Conservation (phyloP, 2,888 invertebrate genomes). For the Metopia argyrocephala region DNA sequence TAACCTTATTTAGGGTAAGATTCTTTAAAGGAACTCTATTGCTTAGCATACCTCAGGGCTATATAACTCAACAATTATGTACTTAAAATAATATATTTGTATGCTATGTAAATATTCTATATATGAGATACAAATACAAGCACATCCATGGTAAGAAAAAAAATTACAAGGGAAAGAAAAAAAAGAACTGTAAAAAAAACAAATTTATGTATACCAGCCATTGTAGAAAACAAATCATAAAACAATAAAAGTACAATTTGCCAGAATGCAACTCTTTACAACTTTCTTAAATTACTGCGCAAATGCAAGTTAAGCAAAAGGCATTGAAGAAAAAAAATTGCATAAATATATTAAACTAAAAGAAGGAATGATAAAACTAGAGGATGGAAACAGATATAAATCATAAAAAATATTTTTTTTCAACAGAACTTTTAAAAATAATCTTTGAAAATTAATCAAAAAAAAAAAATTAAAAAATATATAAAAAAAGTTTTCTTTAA, state of each 20-base stretch:
- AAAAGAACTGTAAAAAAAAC: background rate
- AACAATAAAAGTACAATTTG: constrained; percentile 57
- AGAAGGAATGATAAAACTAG: too few relatives aligned
- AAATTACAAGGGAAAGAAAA: too few relatives aligned
- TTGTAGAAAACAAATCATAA: constrained; percentile 33
- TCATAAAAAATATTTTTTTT: too few relatives aligned
- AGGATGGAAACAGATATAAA: constrained; percentile 33
- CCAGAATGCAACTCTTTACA: constrained; percentile 60
- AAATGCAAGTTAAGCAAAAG: constrained; percentile 60
- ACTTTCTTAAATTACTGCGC: constrained; percentile 51
- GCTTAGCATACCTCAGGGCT: constrained; percentile 18
- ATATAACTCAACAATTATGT: constrained; percentile 35
- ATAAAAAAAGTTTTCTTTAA: too few relatives aligned
- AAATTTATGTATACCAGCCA: constrained; percentile 27
- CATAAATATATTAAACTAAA: constrained; percentile 23
- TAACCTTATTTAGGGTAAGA: too few relatives aligned
- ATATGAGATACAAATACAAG: background rate
- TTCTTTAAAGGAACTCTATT: too few relatives aligned
- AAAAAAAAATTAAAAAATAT: too few relatives aligned
- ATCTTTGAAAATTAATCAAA: too few relatives aligned
- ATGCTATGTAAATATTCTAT: background rate
- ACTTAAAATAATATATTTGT: constrained; percentile 5
- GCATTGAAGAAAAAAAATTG: background rate
- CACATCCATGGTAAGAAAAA: too few relatives aligned
- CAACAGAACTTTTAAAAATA: too few relatives aligned